phyloP scores from a whole-genome alignment of 2,888 invertebrate species.

The Phengaris arion region DNA sequence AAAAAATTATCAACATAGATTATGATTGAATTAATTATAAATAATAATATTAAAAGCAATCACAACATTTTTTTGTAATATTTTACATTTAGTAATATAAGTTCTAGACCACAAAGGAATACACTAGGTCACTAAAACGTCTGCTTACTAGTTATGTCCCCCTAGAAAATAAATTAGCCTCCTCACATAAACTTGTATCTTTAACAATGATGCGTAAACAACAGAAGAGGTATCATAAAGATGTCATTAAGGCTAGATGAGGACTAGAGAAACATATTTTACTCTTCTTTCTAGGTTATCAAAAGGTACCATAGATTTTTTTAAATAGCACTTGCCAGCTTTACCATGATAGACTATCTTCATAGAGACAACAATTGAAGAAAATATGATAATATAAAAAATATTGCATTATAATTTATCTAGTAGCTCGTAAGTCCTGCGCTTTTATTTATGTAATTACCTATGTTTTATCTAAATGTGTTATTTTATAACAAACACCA shows the following conservation, averaged over 20 bases:
- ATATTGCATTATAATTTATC: no score
- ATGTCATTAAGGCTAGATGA: neutral
- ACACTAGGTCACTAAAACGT: conserved; percentile 18
- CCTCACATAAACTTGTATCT: conserved; percentile 21
- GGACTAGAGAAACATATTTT: neutral
- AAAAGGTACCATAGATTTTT: no score
- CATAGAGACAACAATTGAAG: no score
- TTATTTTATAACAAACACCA: no score
- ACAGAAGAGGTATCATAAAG: neutral
- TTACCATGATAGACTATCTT: no score
- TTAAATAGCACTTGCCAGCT: no score
- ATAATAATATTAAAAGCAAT: neutral
- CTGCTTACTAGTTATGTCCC: conserved; percentile 9
- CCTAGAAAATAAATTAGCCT: conserved; percentile 21
- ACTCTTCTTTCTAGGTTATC: no score
- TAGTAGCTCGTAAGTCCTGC: no score
- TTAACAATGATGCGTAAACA: neutral
- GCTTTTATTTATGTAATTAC: no score
- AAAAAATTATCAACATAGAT: no score
- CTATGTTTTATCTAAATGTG: no score
- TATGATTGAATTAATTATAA: neutral
- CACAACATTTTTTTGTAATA: neutral
- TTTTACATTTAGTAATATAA: neutral
- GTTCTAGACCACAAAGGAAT: conserved; percentile 16
- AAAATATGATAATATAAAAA: no score